Evolutionary conservation across 2,888 invertebrate species (phyloP).

Genomic region (Apantesis nais): DNA sequence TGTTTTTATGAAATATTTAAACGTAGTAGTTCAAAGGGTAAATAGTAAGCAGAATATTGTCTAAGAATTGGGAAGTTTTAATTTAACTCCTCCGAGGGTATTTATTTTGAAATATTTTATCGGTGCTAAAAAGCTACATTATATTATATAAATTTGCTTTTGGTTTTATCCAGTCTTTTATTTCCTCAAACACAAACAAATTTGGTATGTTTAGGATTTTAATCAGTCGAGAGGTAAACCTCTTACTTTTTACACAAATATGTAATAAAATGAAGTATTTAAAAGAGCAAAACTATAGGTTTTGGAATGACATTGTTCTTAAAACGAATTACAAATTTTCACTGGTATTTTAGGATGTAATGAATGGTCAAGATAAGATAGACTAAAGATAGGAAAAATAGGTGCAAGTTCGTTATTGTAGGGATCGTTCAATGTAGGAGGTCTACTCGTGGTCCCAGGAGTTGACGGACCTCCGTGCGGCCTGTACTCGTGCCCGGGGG

Average conservation of each 20-base stretch:
- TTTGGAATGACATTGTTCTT: slow-evolving; percentile 25
- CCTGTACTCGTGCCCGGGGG: no score
- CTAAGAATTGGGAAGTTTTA: background rate
- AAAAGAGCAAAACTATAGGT: slow-evolving; percentile 12
- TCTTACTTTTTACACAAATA: background rate
- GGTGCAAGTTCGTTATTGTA: no score
- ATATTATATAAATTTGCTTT: background rate
- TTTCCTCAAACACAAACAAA: slow-evolving; percentile 20
- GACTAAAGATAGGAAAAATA: background rate
- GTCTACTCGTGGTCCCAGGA: no score
- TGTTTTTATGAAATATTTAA: no score
- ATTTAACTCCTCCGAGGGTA: background rate
- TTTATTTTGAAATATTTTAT: background rate
- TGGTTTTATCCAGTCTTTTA: slow-evolving; percentile 8
- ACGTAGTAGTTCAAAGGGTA: no score
- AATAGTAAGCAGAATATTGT: background rate
- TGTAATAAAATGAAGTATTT: slow-evolving; percentile 16
- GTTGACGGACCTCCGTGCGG: no score
- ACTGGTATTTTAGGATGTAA: slow-evolving; percentile 30
- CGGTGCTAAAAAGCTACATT: background rate
- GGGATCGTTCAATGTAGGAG: no score
- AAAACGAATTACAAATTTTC: slow-evolving; percentile 34
- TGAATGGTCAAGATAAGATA: slow-evolving; percentile 27
- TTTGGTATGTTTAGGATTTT: slow-evolving; percentile 19
- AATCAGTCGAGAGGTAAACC: background rate